Conservation (phyloP, 2,113 vertebrate genomes). For the Archilochus colubris region DNA sequence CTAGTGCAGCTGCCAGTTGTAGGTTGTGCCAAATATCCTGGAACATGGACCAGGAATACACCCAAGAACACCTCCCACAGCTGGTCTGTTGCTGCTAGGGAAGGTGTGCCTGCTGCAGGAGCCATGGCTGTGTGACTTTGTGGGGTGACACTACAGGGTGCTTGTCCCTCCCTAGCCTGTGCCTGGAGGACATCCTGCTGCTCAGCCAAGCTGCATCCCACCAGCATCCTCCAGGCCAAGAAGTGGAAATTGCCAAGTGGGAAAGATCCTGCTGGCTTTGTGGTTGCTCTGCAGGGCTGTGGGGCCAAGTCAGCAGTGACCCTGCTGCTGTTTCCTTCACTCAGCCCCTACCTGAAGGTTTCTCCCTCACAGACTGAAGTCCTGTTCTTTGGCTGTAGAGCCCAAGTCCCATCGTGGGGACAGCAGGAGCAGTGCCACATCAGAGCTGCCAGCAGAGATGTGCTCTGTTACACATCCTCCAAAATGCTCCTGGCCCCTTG, state of each 20-base stretch:
- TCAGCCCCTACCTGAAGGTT: background rate
- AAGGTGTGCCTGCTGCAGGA: background rate
- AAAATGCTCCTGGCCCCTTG: background rate
- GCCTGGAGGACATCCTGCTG: background rate
- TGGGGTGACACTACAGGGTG: background rate
- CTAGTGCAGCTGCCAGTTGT: fast-evolving
- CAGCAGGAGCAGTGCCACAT: background rate
- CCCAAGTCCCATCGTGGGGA: fast-evolving
- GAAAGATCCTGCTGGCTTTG: background rate
- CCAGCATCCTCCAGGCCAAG: background rate
- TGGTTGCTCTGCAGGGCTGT: background rate
- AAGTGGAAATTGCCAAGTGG: background rate
- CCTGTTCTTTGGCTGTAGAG: background rate
- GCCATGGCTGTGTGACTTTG: background rate
- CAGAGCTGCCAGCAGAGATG: background rate
- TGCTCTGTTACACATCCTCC: background rate
- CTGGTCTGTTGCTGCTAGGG: background rate
- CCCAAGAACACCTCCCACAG: background rate
- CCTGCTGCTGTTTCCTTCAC: background rate
- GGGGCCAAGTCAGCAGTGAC: background rate
- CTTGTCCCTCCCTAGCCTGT: background rate
- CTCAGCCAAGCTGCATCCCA: background rate
- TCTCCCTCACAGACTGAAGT: background rate
- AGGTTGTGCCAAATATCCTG: background rate
- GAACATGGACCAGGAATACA: fast-evolving